Evolutionary conservation across 2,888 invertebrate genomes (phyloP), one percentile per base, ranked within the genome.

Genomic region (Mythimna loreyi): DNA sequence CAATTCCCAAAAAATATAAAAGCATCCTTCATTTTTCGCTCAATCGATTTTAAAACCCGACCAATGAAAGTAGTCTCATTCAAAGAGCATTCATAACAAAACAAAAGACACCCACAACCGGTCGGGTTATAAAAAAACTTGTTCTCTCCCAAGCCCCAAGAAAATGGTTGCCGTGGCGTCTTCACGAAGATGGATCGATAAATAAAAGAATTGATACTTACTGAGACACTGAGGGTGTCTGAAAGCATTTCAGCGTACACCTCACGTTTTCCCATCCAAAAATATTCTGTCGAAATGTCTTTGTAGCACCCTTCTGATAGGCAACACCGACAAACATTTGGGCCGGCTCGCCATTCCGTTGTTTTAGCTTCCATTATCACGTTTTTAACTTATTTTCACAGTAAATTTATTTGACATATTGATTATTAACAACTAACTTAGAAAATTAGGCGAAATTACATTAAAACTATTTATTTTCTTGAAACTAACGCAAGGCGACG

Each of bases 181-280:
- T 67, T 62, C 65, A 62, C 30, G 40, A 50, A 69, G 58, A 40
- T 50, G 62, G 66, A 67, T 65, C 64, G 49, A 71, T 72, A 75
- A 58, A 57, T 8, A 49, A 0, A 9, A 19, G 53, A 67, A 36
- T 21, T 30, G 58, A 62, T 58, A 92, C 95, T 94, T 86, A 95
- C 95, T 43, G 87, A 86, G 25, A 95, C 75, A 75, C 89, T 92
- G 21, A 95, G 91, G 19, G 94, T 92, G 1, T 94, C 92, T 3
- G 88, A 83, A 25, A 96, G 89, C 95, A 96, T 95, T 85, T 95
- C 95, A 4, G 92, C 87, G 78, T 96, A 96, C 40, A 95, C 94
- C 87, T 96, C 95, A 52, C 93, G 88, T 76, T 94, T 94, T 71
- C 95, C 95, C 95, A 96, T 96, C 95, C 95, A 96, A 79, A 95